phyloP scores from a whole-genome alignment of 2,888 invertebrate species.

The Tetheella fluctuosa region DNA sequence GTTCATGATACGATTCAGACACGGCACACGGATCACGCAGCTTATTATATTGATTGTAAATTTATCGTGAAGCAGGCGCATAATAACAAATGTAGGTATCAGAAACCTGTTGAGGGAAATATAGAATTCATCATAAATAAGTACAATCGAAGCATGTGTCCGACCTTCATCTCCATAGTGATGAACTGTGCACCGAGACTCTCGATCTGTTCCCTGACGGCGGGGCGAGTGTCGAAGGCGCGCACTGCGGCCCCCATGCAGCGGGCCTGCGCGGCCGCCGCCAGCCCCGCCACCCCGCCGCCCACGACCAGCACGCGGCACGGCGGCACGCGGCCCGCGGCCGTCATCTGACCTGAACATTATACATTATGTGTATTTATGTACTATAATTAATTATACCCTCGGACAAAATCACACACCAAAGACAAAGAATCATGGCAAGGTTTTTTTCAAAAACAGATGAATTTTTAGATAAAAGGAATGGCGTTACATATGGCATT shows the following conservation, averaged over 20 bases:
- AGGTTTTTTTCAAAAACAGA: no score
- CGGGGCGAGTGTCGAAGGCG: constrained; percentile 93
- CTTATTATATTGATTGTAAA: constrained; percentile 1
- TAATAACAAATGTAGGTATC: background rate
- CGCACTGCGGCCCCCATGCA: constrained; percentile 95
- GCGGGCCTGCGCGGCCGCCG: constrained; percentile 93
- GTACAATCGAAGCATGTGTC: background rate
- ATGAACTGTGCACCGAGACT: constrained; percentile 95
- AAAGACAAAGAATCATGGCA: no score
- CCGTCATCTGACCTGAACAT: constrained; percentile 92
- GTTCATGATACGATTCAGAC: background rate
- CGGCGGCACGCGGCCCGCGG: constrained; percentile 94
- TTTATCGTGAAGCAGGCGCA: constrained; percentile 1
- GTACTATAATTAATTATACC: no score
- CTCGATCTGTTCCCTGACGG: constrained; percentile 93
- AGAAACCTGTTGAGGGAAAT: background rate
- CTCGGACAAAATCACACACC: background rate
- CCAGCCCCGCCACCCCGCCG: constrained; percentile 94
- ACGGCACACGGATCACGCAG: background rate
- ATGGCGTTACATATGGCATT: no score
- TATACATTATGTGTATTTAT: background rate
- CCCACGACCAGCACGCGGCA: constrained; percentile 95
- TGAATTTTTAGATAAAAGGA: no score
- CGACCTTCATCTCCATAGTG: constrained; percentile 86
- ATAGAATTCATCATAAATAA: background rate